These are phyloP conservation scores for Andricus quercusramuli DNA, from an alignment of 2,888 invertebrate species.

Conservation along the genomic window DNA sequence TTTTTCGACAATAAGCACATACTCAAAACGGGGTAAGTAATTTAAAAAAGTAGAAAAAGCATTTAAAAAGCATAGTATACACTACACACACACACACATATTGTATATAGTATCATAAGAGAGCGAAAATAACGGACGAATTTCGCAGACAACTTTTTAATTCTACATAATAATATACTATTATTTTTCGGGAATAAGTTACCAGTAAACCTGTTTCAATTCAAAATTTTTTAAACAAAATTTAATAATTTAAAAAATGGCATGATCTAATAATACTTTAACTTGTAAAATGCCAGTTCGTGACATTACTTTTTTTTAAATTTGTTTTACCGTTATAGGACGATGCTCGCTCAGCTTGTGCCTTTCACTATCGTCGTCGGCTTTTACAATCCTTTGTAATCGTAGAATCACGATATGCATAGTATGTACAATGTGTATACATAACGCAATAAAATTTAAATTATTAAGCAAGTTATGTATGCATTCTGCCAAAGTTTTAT, in stretches of 20 bases:
- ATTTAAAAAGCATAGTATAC: neutral
- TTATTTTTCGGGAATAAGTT: no score
- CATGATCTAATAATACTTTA: neutral
- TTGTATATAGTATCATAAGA: no score
- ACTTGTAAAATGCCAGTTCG: neutral
- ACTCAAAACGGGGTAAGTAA: neutral
- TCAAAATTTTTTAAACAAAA: no score
- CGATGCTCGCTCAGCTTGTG: neutral
- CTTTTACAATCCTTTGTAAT: neutral
- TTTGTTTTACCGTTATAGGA: conserved; percentile 2
- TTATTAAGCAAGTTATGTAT: neutral
- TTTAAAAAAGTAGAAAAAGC: neutral
- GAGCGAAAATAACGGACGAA: no score
- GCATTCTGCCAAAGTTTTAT: neutral
- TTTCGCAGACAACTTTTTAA: no score
- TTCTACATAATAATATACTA: no score
- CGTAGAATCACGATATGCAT: neutral
- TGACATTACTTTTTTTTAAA: conserved; percentile 1
- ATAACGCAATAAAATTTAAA: neutral
- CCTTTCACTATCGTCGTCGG: neutral
- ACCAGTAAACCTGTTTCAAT: no score
- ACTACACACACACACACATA: no score
- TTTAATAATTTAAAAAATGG: no score
- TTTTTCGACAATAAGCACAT: neutral
- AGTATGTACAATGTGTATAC: neutral